Base-by-base conservation (phyloP, 2,113 vertebrate species). In the Calypte anna region DNA sequence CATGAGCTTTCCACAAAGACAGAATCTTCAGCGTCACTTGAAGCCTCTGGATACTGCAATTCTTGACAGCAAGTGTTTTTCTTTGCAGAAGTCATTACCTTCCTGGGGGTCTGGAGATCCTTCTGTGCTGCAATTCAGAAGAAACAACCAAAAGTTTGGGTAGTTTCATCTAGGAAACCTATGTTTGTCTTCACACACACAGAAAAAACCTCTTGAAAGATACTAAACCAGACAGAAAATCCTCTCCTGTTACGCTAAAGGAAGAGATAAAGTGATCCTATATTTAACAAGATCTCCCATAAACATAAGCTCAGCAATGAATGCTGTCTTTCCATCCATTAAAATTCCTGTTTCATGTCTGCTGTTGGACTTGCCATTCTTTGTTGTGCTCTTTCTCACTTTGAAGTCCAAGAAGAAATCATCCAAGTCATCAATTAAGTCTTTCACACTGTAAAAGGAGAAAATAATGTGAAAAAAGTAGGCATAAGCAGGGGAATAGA, bases 11-110 rank as follows among this genome's bases (percentile, higher is more conserved):
- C 98, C 36, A 95, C 72, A 48, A 98, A 95, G 76, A 98, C 85
- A 38, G 96, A 95, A 33, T 98, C 98, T 8, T 98, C 98, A 30
- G 78, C 88, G 70, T 98, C 98, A 70, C 97, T 98, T 15, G 98
- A 73, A 95, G 98, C 97, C 16, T 98, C 98, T 0, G 97, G 90
- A 22, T 97, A 97, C 61, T 95, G 93, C 28, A 92, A 86, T n/a
- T 94, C 64, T 82, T 78, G 95, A 86, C 14, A 93, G 89, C 5
- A 96, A 96, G 66, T 28, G 82, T 28, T 95, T 96, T 68, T 44
- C 50, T 51, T 90, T 76, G 76, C 64, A 83, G 95, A 51, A 63
- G 55, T 72, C 24, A 36, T 19, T 22, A 58, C 13, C 12, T 79
- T 91, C 48, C 58, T 92, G 0, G 6, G 28, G 17, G 36, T 82